Percentiles rank a stretch among this genome's conserved stretches.
These are phyloP conservation scores for Liodrosophila aerea DNA, from an alignment of 2,888 invertebrate species.

Conservation along the genomic window DNA sequence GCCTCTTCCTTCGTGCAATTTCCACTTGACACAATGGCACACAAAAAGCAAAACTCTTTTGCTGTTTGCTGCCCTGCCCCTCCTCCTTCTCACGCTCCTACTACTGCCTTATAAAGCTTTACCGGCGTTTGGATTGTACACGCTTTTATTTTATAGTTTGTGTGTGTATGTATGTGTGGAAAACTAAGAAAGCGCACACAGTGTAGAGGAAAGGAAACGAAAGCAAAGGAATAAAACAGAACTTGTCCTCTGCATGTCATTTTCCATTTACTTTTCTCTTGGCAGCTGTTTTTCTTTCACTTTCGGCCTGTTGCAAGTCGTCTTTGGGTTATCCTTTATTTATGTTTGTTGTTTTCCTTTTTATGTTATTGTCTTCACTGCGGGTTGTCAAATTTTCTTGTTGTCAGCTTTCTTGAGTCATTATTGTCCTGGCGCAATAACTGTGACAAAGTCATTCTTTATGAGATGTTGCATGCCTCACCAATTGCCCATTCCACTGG, in stretches of 20 bases:
- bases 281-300: conserved; percentile 53
- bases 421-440: conserved; percentile 68
- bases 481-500: no score
- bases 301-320: conserved; percentile 45
- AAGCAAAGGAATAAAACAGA: no score
- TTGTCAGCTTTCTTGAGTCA: conserved; percentile 61
- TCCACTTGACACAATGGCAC: conserved; percentile 80
- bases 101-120: no score
- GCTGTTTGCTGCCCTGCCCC: conserved; percentile 15
- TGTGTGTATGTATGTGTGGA: not conserved
- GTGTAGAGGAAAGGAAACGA: no score
- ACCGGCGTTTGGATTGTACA: no score
- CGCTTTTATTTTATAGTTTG: no score
- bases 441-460: conserved; percentile 68
- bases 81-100: no score
- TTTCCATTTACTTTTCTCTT: conserved; percentile 58
- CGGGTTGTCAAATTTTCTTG: conserved; percentile 27
- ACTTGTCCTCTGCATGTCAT: conserved; percentile 62
- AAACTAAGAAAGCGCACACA: no score
- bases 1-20: conserved; percentile 63
- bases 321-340: no score
- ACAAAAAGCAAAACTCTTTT: conserved; percentile 76
- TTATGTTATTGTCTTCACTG: conserved; percentile 13
- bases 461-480: no score
- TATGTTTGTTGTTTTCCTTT: no score